phyloP scores from a whole-genome alignment of 1,140 invertebrate genomes.

The Anthonomus grandis region DNA sequence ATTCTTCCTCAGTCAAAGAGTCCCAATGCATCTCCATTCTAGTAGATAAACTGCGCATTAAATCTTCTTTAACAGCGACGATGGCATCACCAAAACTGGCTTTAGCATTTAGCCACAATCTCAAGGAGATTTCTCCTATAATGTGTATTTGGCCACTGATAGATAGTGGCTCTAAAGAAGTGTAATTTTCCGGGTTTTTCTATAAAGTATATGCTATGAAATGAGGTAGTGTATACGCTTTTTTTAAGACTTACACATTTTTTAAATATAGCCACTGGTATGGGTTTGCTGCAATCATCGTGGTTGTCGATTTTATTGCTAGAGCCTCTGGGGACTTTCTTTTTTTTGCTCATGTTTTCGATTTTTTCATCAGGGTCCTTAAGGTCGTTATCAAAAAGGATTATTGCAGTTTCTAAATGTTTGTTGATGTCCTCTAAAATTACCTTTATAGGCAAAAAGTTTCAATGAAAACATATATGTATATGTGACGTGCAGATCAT shows the following conservation, averaged over 20 bases:
- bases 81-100: constrained; percentile 64
- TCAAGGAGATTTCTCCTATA: constrained; percentile 63
- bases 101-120: constrained; percentile 69
- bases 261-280: constrained; percentile 58
- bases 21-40: constrained; percentile 83
- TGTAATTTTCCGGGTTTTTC: background rate
- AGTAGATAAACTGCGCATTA: constrained; percentile 71
- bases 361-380: constrained; percentile 54
- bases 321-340: constrained; percentile 47
- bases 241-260: constrained; percentile 66
- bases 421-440: constrained; percentile 56
- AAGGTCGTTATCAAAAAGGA: constrained; percentile 45
- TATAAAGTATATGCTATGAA: background rate
- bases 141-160: constrained; percentile 54
- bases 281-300: constrained; percentile 32
- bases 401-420: constrained; percentile 45
- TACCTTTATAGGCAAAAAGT: constrained; percentile 57
- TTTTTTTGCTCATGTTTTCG: constrained; percentile 57
- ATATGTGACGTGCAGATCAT: background rate
- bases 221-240: background rate
- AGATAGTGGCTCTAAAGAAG: constrained; percentile 26
- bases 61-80: constrained; percentile 69
- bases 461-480: background rate
- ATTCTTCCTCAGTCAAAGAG: constrained; percentile 71
- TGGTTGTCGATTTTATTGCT: constrained; percentile 36